Base-by-base conservation (phyloP, 2,797 vertebrate genomes). In the Amniataba percoides region DNA sequence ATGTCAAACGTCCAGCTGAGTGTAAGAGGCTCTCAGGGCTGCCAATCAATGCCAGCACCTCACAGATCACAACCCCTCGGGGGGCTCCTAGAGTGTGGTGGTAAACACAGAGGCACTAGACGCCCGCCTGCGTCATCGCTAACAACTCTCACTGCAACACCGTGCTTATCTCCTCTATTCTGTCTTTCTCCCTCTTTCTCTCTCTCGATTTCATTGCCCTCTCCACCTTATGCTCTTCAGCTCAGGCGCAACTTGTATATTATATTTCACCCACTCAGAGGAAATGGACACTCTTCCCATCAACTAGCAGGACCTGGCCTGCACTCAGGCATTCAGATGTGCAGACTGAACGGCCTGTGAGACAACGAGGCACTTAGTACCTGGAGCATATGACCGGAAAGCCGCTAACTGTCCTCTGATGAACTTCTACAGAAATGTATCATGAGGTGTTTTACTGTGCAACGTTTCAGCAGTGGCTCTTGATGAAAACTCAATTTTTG, bases 261-360 rank as follows among this genome's bases (percentile, higher is more conserved):
- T 93, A 88, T 65, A 93, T 94, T 94, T 94, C 90, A 89, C 85
- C 84, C 74, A 92, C 89, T 91, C 90, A 92, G 88, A 89, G 89
- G 73, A 94, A 95, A 94, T 91, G 83, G 89, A 93, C 89, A 88
- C 89, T 78, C 87, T 85, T 81, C 85, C 80, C 85, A 88, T 89
- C 83, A 85, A 68, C 77, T 60, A 63, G 70, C 73, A 80, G 79
- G 74, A 67, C 80, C 87, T 80, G 49, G 43, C 16, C 78, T 78
- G 78, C 83, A 82, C 81, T 89, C 84, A 88, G 62, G 66, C 75
- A 81, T 68, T 81, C 80, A 80, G 58, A 85, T 75, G 45, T 63
- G 66, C 78, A 77, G 80, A 77, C 60, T 80, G 61, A 82, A 70
- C 78, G 81, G 81, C 64, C 78, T 77, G 36, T n/a, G 80, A 90